Evolutionary conservation across 2,797 vertebrate genomes (phyloP).

Genomic region (Enteromius fasciolatus): DNA sequence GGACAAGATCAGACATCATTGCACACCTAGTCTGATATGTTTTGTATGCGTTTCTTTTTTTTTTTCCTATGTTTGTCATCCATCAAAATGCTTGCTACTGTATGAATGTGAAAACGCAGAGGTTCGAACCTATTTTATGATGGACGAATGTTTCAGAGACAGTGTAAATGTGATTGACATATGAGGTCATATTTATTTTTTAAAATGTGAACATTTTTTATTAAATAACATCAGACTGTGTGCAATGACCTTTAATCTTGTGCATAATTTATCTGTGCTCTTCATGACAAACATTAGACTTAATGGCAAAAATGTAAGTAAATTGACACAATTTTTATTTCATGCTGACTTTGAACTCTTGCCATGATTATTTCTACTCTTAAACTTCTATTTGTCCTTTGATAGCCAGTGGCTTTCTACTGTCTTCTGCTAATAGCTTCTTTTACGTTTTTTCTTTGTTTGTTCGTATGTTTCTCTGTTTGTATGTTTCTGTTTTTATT

Average conservation of each 20-base stretch:
- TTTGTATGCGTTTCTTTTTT: too few relatives aligned
- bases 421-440: conserved; percentile 76
- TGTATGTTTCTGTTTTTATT: conserved; percentile 58
- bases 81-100: too few relatives aligned
- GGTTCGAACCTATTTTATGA: too few relatives aligned
- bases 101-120: too few relatives aligned
- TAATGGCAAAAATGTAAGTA: neutral
- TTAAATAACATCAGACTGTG: too few relatives aligned
- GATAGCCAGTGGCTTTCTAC: neutral
- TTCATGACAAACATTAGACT: neutral
- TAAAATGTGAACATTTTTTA: too few relatives aligned
- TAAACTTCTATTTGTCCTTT: conserved; percentile 15
- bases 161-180: too few relatives aligned
- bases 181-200: too few relatives aligned
- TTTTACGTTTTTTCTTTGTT: conserved; percentile 69
- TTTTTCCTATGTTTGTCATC: too few relatives aligned
- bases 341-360: neutral
- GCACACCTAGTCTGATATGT: too few relatives aligned
- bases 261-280: neutral
- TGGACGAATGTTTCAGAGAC: too few relatives aligned
- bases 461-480: conserved; percentile 71
- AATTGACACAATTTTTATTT: neutral
- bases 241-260: neutral
- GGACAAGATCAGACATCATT: too few relatives aligned
- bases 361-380: neutral